Base-by-base conservation (phyloP, 2,113 vertebrate genomes). In the Prolemur simus region DNA sequence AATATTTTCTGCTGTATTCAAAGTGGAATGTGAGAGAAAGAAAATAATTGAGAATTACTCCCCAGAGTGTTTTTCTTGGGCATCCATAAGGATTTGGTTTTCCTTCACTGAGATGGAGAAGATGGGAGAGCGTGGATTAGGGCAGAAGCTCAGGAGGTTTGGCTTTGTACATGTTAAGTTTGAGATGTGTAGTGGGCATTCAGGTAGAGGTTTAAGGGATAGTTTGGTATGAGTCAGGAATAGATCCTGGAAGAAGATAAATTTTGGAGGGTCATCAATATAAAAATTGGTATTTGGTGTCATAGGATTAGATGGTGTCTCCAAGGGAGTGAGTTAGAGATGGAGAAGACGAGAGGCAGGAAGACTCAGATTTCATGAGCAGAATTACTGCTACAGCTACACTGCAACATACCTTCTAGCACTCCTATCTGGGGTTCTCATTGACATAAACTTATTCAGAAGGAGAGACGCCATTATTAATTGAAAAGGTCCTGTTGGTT, bases 401-500 rank as follows among this genome's bases (percentile, higher is more conserved):
- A 6, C 2, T 18, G 17, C 13, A 45, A 10, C 21, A 2, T 12
- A 20, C 10, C n/a, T 29, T 37, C 9, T 9, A 54, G 6, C 21
- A 60, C 4, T 76, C 10, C 1, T 58, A 8, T 29, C 12, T 15
- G 0, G 0, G 45, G 34, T 73, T 32, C 10, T 68, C 52, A 49
- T 3, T 45, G 45, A 20, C 49, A 11, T 25, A 87, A 64, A 27
- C 21, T 47, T 83, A 34, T 52, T 73, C 23, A 39, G 37, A 89
- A 91, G 21, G 12, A 87, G 45, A 92, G 87, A 95, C 89, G 66
- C 8, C 34, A 83, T 27, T 60, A 69, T 34, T 58, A 69, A 52
- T 42, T 93, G 39, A 27, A 80, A 81, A 87, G 52, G 29, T 90
- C 60, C 56, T 76, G 2, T 96, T 93, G 86, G 47, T 95, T 83